Conservation (phyloP, 2,797 vertebrate species). For the Craterocephalus amniculus region DNA sequence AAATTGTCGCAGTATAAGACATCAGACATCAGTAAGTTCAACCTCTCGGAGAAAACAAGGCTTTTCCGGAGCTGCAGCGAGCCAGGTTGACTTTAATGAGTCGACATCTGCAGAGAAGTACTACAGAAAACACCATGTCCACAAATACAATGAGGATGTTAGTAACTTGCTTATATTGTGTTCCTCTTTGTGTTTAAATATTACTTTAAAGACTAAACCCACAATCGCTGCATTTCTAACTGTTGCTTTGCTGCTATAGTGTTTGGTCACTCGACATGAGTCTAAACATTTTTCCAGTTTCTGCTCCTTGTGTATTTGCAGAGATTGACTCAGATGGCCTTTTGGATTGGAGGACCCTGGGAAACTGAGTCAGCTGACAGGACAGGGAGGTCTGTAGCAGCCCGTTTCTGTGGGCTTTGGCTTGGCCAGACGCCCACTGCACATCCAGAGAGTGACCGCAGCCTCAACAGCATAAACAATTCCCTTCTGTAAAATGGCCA, state of each 20-base stretch:
- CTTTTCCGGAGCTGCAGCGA: slow-evolving; percentile 46
- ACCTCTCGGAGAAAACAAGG: slow-evolving; percentile 53
- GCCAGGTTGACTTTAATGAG: slow-evolving; percentile 52
- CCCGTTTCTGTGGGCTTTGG: slow-evolving; percentile 68
- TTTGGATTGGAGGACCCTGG: slow-evolving; percentile 78
- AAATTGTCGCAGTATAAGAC: slow-evolving; percentile 56
- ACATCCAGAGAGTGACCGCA: slow-evolving; percentile 65
- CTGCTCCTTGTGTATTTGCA: slow-evolving; percentile 78
- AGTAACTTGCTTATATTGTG: slow-evolving; percentile 3
- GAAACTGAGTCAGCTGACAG: slow-evolving; percentile 83
- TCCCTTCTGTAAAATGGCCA: slow-evolving; percentile 56
- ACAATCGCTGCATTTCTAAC: slow-evolving; percentile 24
- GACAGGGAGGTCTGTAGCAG: slow-evolving; percentile 67
- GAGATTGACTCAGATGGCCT: slow-evolving; percentile 82
- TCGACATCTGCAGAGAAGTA: slow-evolving; percentile 58
- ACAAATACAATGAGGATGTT: slow-evolving; percentile 5
- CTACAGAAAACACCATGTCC: slow-evolving; percentile 30
- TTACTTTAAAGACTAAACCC: slow-evolving; percentile 22
- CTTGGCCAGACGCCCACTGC: slow-evolving; percentile 69
- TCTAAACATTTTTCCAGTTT: slow-evolving; percentile 75
- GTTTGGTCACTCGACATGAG: slow-evolving; percentile 53
- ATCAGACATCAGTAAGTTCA: slow-evolving; percentile 34
- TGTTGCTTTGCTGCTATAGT: slow-evolving; percentile 44
- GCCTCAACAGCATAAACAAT: slow-evolving; percentile 63
- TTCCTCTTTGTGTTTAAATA: slow-evolving; percentile 2